phyloP scores from a whole-genome alignment of 1,140 invertebrate species.

The Oppia nitens region DNA sequence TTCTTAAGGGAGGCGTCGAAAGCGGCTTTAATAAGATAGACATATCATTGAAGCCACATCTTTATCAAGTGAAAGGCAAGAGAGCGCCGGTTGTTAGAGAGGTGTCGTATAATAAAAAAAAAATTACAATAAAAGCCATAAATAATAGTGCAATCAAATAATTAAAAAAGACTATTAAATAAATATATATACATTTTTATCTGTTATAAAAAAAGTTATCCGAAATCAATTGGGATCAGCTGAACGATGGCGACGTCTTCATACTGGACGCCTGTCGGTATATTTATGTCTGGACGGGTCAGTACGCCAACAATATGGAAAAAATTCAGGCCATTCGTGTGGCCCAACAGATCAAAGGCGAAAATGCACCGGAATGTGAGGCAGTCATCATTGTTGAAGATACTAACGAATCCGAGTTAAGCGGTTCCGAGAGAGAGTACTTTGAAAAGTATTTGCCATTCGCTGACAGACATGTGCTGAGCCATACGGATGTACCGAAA shows the following conservation, averaged over 20 bases:
- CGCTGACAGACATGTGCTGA: constrained; percentile 25
- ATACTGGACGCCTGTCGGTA: constrained; percentile 48
- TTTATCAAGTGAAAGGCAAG: constrained; percentile 54
- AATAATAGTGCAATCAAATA: constrained; percentile 5
- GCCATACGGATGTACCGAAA: constrained; percentile 19
- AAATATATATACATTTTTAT: too few relatives aligned
- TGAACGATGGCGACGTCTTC: constrained; percentile 73
- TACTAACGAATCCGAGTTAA: constrained; percentile 53
- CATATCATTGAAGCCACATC: constrained; percentile 32
- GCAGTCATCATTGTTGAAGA: constrained; percentile 60
- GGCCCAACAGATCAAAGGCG: constrained; percentile 27
- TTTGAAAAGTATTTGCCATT: constrained; percentile 52
- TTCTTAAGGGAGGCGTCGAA: constrained; percentile 39
- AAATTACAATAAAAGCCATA: constrained; percentile 1
- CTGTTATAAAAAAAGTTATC: too few relatives aligned
- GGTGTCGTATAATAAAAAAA: constrained; percentile 31
- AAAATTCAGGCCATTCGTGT: constrained; percentile 37
- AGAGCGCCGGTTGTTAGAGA: constrained; percentile 41
- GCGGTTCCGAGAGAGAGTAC: constrained; percentile 39
- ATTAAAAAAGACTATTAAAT: too few relatives aligned
- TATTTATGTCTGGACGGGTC: constrained; percentile 66
- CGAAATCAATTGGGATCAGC: constrained; percentile 48
- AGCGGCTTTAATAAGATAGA: constrained; percentile 38
- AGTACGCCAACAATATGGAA: constrained; percentile 45
- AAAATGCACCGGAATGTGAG: constrained; percentile 30